Evolutionary conservation across 2,797 vertebrate species (phyloP), one percentile per base, ranked within the genome.

Genomic region (Phataginus tricuspis): DNA sequence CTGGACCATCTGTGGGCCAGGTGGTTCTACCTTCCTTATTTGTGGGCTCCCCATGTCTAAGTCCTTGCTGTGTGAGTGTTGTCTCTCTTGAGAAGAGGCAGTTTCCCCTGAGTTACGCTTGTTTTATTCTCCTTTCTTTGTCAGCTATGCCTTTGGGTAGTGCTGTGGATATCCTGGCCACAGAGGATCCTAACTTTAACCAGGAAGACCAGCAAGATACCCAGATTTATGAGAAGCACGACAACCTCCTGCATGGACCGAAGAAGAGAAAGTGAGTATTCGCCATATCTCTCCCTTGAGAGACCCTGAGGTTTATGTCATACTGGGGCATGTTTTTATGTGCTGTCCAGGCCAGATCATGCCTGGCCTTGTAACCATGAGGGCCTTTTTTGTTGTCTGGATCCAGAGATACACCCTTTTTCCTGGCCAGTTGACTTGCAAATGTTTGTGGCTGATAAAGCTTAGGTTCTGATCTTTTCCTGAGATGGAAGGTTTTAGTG

Each of bases 211-310:
- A 99, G 1, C 99, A 99, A 91, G 99, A 99, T 75, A 98, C 99
- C 59, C 99, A 99, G 96, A 98, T 99, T 69, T 99, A 99, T 0
- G 99, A 99, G 98, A 99, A 99, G 64, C 99, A 99, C 7, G 99
- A 99, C 95, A 99, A 98, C 92, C 99, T 99, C 93, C 98, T 99
- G 63, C 99, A 99, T 0, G 99, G 99, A 3, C 98, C 96, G 97
- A 99, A 95, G 98, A 99, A 98, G 91, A 99, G 98, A 98, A 99
- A 98, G 99, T 99, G 97, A 98, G 98, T 78, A 0, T 84, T 69
- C 21, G 63, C 66, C 6, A 29, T 23, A 2, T 27, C 11, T 59
- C 19, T 39, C 3, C 39, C n/a, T 69, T 0, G 8, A 72, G 29
- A 34, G 57, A 59, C 3, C 9, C n/a, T 39, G 74, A 78, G 51